Percentiles rank a stretch among this genome's conserved stretches.
phyloP scores from a whole-genome alignment of 1,140 invertebrate genomes.

The Drosophila pruinosa region DNA sequence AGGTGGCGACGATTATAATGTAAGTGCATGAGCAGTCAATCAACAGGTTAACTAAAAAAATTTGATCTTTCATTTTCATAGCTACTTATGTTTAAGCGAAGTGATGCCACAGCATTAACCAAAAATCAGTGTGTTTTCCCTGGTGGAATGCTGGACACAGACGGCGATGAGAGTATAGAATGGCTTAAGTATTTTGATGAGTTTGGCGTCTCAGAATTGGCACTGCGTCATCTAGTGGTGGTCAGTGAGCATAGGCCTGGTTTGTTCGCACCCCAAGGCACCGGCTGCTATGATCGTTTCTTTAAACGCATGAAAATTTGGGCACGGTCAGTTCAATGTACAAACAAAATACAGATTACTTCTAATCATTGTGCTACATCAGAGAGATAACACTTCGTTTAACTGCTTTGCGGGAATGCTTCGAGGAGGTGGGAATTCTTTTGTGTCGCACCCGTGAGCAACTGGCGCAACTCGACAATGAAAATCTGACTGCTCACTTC shows the following conservation, averaged over 20 bases:
- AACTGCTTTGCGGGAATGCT: constrained; percentile 94
- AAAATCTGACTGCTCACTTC: neutral
- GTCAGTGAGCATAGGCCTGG: constrained; percentile 41
- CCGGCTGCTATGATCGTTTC: constrained; percentile 68
- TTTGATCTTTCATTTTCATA: constrained; percentile 17
- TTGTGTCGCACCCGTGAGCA: constrained; percentile 85
- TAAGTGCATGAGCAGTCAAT: too few species aligned
- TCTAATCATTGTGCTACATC: constrained; percentile 37
- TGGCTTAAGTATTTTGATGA: constrained; percentile 62
- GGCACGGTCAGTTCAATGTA: constrained; percentile 61
- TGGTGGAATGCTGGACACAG: constrained; percentile 51
- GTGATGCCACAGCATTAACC: constrained; percentile 45
- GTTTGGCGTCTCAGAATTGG: constrained; percentile 53
- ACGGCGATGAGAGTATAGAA: constrained; percentile 52
- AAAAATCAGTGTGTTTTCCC: constrained; percentile 64
- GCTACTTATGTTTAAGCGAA: constrained; percentile 66
- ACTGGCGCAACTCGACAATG: constrained; percentile 8
- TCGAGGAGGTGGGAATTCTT: constrained; percentile 94
- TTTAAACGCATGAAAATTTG: constrained; percentile 61
- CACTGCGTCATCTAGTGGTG: constrained; percentile 51
- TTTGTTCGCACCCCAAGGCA: constrained; percentile 61
- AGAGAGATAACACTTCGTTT: constrained; percentile 91
- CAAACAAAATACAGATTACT: constrained; percentile 3
- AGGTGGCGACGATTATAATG: constrained; percentile 44
- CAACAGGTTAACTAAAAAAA: neutral